A percentile compares a stretch with the other conserved stretches of the same genome.
These are phyloP conservation scores for Anguilla pacifica DNA, from an alignment of 2,797 vertebrate species.

Conservation along the genomic window DNA sequence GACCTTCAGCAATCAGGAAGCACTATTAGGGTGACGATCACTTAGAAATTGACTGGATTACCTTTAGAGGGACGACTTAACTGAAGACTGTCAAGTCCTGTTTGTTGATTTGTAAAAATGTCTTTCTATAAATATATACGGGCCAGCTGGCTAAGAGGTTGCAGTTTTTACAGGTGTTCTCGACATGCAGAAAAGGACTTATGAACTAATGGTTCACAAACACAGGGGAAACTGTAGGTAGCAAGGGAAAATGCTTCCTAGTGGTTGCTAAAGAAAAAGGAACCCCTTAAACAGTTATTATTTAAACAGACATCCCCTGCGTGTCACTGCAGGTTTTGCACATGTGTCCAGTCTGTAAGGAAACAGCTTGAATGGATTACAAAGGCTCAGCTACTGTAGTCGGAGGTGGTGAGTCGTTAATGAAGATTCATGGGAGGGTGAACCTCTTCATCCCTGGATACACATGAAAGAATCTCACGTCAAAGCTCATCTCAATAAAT, in stretches of 20 bases:
- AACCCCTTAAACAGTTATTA: background rate
- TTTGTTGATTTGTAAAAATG: background rate
- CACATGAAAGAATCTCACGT: background rate
- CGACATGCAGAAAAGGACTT: background rate
- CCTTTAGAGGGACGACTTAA: background rate
- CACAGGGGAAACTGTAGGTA: background rate
- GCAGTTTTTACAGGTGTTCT: background rate
- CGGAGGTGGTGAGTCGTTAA: background rate
- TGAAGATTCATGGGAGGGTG: background rate
- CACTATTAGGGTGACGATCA: constrained; percentile 37
- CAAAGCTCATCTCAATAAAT: background rate
- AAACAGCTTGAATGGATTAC: background rate
- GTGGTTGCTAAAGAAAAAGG: background rate
- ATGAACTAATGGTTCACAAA: background rate
- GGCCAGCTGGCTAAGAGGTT: background rate
- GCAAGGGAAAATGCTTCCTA: background rate
- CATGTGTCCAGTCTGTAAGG: background rate
- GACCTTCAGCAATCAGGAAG: constrained; percentile 54
- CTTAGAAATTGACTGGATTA: constrained; percentile 27
- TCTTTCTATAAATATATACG: background rate
- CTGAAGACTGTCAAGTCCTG: background rate
- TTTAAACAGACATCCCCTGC: background rate
- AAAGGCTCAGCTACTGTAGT: background rate
- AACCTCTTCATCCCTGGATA: background rate
- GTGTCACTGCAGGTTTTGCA: background rate